Percentiles rank a stretch among this genome's conserved stretches.
phyloP scores from a whole-genome alignment of 1,140 invertebrate species.

The Physella acuta region DNA sequence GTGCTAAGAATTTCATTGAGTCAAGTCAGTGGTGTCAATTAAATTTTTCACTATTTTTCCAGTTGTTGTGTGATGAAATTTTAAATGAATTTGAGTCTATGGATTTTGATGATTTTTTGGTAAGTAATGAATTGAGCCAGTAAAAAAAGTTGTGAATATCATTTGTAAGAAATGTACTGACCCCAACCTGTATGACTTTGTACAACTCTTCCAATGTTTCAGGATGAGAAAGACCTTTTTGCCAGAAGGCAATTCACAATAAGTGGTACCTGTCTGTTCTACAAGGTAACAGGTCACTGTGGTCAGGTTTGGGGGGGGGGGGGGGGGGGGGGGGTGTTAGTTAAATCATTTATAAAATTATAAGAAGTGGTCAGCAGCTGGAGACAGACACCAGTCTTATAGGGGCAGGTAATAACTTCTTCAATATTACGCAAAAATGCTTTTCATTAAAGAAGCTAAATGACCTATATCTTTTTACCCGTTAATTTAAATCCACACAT shows the following conservation, averaged over 20 bases:
- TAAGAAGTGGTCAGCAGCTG: not conserved
- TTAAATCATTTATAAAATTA: not conserved
- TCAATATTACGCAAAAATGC: too few species aligned
- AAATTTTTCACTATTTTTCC: constrained; percentile 28
- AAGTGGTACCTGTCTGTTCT: constrained; percentile 57
- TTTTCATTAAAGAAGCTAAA: too few species aligned
- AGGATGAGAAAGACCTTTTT: constrained; percentile 55
- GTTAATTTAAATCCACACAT: too few species aligned
- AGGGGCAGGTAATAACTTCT: not conserved
- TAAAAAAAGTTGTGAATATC: not conserved
- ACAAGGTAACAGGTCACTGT: constrained; percentile 60
- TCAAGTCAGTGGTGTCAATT: not conserved
- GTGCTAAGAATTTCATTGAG: not conserved
- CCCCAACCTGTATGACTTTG: not conserved
- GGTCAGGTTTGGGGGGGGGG: too few species aligned
- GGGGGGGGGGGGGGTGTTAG: too few species aligned
- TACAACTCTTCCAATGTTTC: constrained; percentile 24
- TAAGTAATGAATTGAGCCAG: constrained; percentile 34
- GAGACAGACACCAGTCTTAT: not conserved
- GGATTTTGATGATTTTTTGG: constrained; percentile 59
- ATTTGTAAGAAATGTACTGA: not conserved
- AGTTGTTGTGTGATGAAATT: constrained; percentile 60
- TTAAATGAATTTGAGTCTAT: constrained; percentile 61
- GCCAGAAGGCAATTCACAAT: constrained; percentile 56
- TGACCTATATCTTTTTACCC: too few species aligned